A percentile compares a stretch with the other conserved stretches of the same genome.
Conservation (phyloP, 2,888 invertebrate species). For the Sphaerophoria taeniata region DNA sequence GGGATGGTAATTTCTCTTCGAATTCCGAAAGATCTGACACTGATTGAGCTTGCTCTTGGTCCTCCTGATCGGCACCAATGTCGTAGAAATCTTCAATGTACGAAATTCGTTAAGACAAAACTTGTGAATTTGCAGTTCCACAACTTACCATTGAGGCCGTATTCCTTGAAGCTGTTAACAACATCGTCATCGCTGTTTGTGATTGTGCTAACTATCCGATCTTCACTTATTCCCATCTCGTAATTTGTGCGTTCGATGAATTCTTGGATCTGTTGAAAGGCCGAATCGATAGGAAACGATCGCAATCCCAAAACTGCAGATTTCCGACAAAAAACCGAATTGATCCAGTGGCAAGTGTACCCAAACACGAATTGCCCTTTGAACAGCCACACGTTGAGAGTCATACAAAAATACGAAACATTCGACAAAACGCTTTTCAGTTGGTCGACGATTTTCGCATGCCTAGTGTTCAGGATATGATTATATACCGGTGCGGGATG, state of each 20-base stretch:
- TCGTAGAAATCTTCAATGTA: neutral
- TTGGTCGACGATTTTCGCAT: neutral
- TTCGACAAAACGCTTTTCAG: neutral
- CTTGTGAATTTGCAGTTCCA: neutral
- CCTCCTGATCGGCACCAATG: neutral
- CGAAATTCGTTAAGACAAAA: neutral
- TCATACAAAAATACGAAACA: constrained; percentile 29
- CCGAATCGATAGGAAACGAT: neutral
- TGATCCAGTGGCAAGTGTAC: constrained; percentile 54
- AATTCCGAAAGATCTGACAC: neutral
- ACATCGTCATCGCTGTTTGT: constrained; percentile 13
- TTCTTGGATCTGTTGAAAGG: neutral
- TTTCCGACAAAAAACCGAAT: constrained; percentile 31
- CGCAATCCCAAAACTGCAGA: constrained; percentile 38
- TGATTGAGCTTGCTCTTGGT: constrained; percentile 8
- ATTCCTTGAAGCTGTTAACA: neutral
- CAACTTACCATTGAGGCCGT: constrained; percentile 3
- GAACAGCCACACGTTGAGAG: constrained; percentile 53
- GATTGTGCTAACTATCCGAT: neutral
- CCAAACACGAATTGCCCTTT: constrained; percentile 42
- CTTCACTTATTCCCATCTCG: neutral
- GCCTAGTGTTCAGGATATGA: constrained; percentile 27
- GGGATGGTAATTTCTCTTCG: neutral
- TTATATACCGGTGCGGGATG: too few relatives aligned
- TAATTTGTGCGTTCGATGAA: neutral